A percentile compares a stretch with the other conserved stretches of the same genome.
Conservation (phyloP, 2,888 invertebrate genomes). For the Lottia gigantea region DNA sequence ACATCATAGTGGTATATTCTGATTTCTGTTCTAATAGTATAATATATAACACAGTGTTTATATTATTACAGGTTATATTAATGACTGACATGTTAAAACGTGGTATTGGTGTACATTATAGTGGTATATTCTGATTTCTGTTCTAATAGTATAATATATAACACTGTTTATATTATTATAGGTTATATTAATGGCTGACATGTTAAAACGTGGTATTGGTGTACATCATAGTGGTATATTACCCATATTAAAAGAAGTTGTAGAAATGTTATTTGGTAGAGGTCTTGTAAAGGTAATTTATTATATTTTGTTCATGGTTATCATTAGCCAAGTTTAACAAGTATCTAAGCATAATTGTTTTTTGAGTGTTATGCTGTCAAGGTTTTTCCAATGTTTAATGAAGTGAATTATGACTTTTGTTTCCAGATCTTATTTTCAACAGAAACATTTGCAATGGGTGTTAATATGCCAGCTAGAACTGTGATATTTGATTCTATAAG, state of each 20-base stretch:
- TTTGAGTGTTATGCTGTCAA: too few relatives aligned
- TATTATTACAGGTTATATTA: slow-evolving; percentile 71
- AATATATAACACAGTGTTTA: too few relatives aligned
- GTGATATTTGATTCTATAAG: slow-evolving; percentile 93
- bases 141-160: neutral
- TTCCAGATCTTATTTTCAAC: slow-evolving; percentile 93
- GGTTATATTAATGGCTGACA: slow-evolving; percentile 77
- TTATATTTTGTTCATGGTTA: too few relatives aligned
- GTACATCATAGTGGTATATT: slow-evolving; percentile 98
- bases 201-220: slow-evolving; percentile 87
- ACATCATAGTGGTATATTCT: slow-evolving; percentile 95
- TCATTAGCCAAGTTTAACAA: too few relatives aligned
- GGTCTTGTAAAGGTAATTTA: slow-evolving; percentile 83
- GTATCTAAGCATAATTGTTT: too few relatives aligned
- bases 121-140: slow-evolving; percentile 77
- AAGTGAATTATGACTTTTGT: neutral
- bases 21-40: too few relatives aligned
- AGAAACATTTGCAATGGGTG: slow-evolving; percentile 99
- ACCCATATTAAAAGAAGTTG: slow-evolving; percentile 98
- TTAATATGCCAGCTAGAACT: slow-evolving; percentile 99
- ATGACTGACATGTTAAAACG: slow-evolving; percentile 79
- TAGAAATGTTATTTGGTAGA: slow-evolving; percentile 94
- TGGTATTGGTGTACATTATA: slow-evolving; percentile 97
- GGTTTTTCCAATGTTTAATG: too few relatives aligned
- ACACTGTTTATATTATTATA: slow-evolving; percentile 44